Base-by-base conservation (phyloP, 1,140 invertebrate genomes). In the Hirudo medicinalis region DNA sequence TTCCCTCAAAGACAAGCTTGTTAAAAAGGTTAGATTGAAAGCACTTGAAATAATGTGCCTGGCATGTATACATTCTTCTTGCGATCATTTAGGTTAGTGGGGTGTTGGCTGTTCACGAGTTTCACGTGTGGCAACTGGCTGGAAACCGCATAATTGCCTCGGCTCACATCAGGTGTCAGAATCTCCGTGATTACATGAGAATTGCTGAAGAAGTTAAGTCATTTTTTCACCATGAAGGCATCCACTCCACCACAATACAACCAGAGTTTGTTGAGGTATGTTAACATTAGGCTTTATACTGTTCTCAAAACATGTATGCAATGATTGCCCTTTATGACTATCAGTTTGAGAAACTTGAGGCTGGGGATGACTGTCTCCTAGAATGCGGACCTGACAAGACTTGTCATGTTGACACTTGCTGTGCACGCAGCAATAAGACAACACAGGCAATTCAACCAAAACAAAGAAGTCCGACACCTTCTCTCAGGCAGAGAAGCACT, bases 161-260 rank as follows among this genome's bases (percentile, higher is more conserved):
- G 2, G 83, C 84, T 19, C 86, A 87, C 76, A 83, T 87, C 32
- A 78, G 80, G 25, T 85, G 84, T 76, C 78, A 77, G 29, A 83
- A 84, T 75, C 76, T 85, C 22, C 71, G 78, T 20, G 81, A 86
- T 57, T 87, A 86, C 74, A 82, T 86, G 79, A 71, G 76, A 22
- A 80, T 86, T 32, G 85, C 85, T 13, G 77, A 77, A 43, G 76
- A 80, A 71, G 79, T 85, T 22, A 83, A 84, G 70, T 71, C 77
- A 32, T 77, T 86, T 67, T 87, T 86, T 76, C 85, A 86, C 74
- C 79, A 84, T 72, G 81, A 83, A 74, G 84, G 84, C 0, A 86
- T 86, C 72, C 85, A 86, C 78, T 86, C 84, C 32, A 84, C 84
- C 17, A 87, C 85, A 4, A 85, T 86, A 73, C 85, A 86, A 75